These are phyloP conservation scores for Emys orbicularis DNA, from an alignment of 2,797 vertebrate genomes.

Conservation along the genomic window DNA sequence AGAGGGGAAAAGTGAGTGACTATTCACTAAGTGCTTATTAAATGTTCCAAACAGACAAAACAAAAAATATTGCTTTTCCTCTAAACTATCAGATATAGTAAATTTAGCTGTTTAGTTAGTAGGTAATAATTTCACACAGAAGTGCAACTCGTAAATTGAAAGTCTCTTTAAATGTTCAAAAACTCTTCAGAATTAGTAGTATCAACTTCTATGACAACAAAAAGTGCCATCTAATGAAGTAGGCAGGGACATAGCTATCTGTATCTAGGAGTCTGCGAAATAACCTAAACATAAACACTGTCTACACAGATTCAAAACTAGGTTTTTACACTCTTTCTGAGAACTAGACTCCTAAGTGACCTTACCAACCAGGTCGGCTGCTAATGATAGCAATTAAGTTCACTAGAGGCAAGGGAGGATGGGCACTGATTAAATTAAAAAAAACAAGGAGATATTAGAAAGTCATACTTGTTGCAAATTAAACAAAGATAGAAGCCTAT, in stretches of 20 bases:
- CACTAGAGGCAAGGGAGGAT: neutral
- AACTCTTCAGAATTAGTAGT: neutral
- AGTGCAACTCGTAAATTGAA: neutral
- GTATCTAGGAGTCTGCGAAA: neutral
- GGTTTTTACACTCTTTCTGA: neutral
- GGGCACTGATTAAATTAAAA: neutral
- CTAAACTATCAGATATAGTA: neutral
- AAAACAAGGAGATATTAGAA: neutral
- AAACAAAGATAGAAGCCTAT: neutral
- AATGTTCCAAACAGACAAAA: neutral
- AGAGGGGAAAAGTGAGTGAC: neutral
- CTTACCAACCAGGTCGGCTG: neutral
- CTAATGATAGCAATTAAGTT: neutral
- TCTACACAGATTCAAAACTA: neutral
- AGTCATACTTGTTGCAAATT: neutral
- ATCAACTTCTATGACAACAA: fast-evolving
- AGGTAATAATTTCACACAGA: neutral
- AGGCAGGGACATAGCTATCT: neutral
- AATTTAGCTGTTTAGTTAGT: neutral
- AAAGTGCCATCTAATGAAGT: fast-evolving
- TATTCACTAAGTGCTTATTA: neutral
- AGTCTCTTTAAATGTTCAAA: neutral
- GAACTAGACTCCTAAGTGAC: neutral
- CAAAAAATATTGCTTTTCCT: fast-evolving
- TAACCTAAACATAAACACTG: fast-evolving